A percentile compares a stretch with the other conserved stretches of the same genome.
Conservation (phyloP, 2,797 vertebrate species). For the Buceros bicornis region DNA sequence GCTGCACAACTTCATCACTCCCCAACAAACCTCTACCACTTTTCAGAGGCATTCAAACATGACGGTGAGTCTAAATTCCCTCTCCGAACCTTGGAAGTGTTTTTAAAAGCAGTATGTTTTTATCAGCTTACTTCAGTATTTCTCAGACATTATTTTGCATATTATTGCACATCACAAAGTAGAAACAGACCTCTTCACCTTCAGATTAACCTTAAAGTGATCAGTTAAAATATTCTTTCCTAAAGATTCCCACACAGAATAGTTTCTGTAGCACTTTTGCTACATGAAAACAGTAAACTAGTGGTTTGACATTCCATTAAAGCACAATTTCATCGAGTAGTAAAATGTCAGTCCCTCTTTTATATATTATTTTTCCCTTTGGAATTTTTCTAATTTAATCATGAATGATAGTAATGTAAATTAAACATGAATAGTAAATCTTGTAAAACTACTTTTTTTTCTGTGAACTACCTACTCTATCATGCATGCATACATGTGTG, state of each 20-base stretch:
- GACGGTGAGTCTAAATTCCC: conserved; percentile 83
- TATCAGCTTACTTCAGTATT: background rate
- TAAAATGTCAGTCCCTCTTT: background rate
- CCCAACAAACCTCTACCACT: conserved; percentile 84
- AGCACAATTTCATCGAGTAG: background rate
- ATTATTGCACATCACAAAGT: background rate
- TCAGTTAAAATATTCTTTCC: background rate
- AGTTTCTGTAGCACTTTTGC: background rate
- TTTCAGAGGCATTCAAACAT: conserved; percentile 88
- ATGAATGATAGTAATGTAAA: background rate
- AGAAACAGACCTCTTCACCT: background rate
- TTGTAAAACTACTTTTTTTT: conserved; percentile 6
- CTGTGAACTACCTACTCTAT: background rate
- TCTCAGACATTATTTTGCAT: background rate
- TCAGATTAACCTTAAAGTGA: background rate
- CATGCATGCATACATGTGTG: background rate
- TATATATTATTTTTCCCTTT: background rate
- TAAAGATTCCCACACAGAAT: background rate
- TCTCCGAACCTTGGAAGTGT: background rate
- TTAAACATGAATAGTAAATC: background rate
- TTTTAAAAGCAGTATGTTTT: background rate
- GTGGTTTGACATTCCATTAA: background rate
- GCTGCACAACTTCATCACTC: conserved; percentile 82
- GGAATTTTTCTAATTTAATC: background rate
- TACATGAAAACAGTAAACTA: background rate